These are phyloP conservation scores for Xiphophorus hellerii DNA, from an alignment of 2,113 vertebrate genomes.

Conservation along the genomic window DNA sequence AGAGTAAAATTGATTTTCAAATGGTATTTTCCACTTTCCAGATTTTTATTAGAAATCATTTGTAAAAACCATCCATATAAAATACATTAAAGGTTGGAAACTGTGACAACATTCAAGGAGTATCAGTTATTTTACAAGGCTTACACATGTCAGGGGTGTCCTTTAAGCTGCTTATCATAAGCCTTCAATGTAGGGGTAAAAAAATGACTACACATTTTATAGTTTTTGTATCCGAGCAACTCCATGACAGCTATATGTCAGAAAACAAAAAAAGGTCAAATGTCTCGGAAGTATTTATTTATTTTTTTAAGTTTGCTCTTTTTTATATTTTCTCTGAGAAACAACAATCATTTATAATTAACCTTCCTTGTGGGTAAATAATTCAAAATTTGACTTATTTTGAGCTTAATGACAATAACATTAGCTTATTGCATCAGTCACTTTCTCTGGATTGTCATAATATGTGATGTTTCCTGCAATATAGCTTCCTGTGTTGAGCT, in stretches of 20 bases:
- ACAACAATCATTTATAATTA: not conserved
- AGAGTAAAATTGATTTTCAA: not conserved
- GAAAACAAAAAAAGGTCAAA: constrained; percentile 5
- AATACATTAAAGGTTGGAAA: not conserved
- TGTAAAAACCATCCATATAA: not conserved
- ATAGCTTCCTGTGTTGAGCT: constrained; percentile 34
- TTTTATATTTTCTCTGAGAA: not conserved
- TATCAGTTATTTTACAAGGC: not conserved
- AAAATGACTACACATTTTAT: constrained; percentile 20
- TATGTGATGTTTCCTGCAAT: not conserved
- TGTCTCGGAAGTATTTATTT: not conserved
- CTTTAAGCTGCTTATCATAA: constrained; percentile 5
- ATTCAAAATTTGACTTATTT: not conserved
- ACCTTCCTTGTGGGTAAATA: not conserved
- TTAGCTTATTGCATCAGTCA: not conserved
- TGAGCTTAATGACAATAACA: not conserved
- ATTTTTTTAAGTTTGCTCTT: not conserved
- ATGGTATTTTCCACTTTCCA: not conserved
- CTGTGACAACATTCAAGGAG: not conserved
- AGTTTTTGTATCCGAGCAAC: constrained; percentile 20
- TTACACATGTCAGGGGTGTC: not conserved
- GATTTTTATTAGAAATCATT: not conserved
- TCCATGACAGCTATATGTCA: not conserved
- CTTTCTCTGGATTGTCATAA: not conserved
- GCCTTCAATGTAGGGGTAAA: constrained; percentile 13